Base-by-base conservation (phyloP, 2,888 invertebrate genomes). In the Autographa pulchrina region DNA sequence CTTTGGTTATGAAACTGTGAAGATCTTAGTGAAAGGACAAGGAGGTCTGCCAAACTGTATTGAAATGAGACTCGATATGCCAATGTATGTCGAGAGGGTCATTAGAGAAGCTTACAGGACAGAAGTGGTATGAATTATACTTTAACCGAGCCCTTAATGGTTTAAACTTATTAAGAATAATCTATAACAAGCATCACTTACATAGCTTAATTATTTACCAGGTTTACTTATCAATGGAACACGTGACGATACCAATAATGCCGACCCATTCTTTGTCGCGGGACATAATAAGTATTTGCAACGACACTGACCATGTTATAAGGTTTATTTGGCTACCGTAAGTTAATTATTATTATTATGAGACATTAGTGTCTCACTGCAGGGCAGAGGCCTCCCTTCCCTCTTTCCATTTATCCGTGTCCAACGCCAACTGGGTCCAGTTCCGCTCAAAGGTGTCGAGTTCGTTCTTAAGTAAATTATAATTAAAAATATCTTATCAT, bases 281-380 rank as follows among this genome's bases (percentile, higher is more conserved):
- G 77, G 95, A 96, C 52, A 88, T 95, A 48, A 83, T 96, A 77
- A 89, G 92, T 6, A 91, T 96, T 70, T 93, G 90, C 74, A 96
- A 96, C 77, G 91, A 95, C 52, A 95, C 96, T 0, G 91, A 96
- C 11, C 91, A 94, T 66, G 69, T 91, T 1, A 89, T 94, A 72
- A 87, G 95, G 70, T 96, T 94, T 80, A 96, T 95, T 83, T 96
- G 96, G 96, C 75, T 96, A 35, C 95, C 95, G 96, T 96, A 87
- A 94, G 94, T 91, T 43, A 18, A 43, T 25, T 0, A 62, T 41
- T 16, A 35, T n/a, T n/a, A n/a, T n/a, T n/a, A n/a, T n/a, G n/a
- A n/a, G n/a, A n/a, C n/a, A n/a, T n/a, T n/a, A n/a, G n/a, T n/a
- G n/a, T n/a, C n/a, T n/a, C n/a, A n/a, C n/a, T n/a, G n/a, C n/a